A percentile compares a stretch with the other conserved stretches of the same genome.
Evolutionary conservation across 2,888 invertebrate species (phyloP).

Genomic region (Pachymerium ferrugineum): DNA sequence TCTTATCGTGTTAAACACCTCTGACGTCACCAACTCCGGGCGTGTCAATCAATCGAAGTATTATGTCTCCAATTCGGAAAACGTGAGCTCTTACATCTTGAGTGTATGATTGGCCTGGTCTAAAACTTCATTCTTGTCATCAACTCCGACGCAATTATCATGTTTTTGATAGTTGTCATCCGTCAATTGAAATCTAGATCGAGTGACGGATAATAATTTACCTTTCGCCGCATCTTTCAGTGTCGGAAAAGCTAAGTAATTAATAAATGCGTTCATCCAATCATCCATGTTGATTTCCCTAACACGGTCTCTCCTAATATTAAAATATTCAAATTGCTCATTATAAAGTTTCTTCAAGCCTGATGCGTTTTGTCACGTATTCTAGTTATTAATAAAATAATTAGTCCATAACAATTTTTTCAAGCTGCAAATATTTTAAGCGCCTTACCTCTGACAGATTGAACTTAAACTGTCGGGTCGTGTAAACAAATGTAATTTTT

Average conservation of each 20-base stretch:
- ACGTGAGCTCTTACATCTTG: slow-evolving; percentile 7
- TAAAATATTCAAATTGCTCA: neutral
- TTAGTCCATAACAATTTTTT: no score
- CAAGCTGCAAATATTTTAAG: no score
- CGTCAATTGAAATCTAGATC: neutral
- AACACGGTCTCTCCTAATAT: neutral
- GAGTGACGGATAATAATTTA: neutral
- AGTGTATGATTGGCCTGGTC: neutral
- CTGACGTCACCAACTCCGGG: slow-evolving; percentile 41
- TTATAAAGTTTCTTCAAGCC: no score
- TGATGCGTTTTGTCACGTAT: no score
- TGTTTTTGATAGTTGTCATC: neutral
- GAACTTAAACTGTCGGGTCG: no score
- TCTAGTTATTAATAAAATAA: no score
- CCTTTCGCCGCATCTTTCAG: neutral
- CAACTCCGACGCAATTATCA: neutral
- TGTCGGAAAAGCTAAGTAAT: neutral
- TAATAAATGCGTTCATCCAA: neutral
- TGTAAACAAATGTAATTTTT: no score
- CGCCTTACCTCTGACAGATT: no score
- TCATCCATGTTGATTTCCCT: neutral
- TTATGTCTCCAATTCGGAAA: neutral
- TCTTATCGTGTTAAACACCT: slow-evolving; percentile 39
- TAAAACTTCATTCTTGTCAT: neutral
- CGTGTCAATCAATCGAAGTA: slow-evolving; percentile 39